Conservation (phyloP, 2,888 invertebrate genomes). For the Phalera bucephala region DNA sequence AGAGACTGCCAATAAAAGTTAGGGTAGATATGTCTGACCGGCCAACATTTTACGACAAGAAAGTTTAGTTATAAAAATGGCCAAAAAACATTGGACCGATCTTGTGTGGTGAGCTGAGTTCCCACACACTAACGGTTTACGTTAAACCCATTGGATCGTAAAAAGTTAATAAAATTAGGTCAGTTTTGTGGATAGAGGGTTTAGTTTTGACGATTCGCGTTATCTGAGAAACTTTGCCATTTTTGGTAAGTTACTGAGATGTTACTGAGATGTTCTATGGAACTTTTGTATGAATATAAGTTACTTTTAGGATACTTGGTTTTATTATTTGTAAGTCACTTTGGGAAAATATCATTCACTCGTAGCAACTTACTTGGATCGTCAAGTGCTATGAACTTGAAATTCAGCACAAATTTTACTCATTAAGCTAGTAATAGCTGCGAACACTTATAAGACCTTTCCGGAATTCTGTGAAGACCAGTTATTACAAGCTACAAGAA, state of each 20-base stretch:
- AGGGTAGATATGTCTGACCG: slow-evolving; percentile 14
- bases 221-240: slow-evolving; percentile 6
- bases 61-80: slow-evolving; percentile 32
- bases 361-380: no score
- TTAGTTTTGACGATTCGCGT: slow-evolving; percentile 13
- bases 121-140: slow-evolving; percentile 25
- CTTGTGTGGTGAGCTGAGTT: slow-evolving; percentile 17
- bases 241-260: background rate
- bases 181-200: slow-evolving; percentile 11
- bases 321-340: no score
- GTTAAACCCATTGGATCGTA: slow-evolving; percentile 23
- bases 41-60: slow-evolving; percentile 27
- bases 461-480: no score
- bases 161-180: slow-evolving; percentile 23
- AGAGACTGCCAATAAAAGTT: slow-evolving; percentile 14
- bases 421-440: no score
- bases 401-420: no score
- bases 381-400: no score
- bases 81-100: slow-evolving; percentile 21
- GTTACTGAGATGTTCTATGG: background rate
- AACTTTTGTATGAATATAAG: background rate
- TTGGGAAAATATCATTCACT: no score
- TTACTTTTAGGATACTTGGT: no score
- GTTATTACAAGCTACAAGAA: no score
- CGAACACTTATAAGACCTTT: no score